Evolutionary conservation across 2,797 vertebrate species (phyloP).

Genomic region (Cyclura pinguis): DNA sequence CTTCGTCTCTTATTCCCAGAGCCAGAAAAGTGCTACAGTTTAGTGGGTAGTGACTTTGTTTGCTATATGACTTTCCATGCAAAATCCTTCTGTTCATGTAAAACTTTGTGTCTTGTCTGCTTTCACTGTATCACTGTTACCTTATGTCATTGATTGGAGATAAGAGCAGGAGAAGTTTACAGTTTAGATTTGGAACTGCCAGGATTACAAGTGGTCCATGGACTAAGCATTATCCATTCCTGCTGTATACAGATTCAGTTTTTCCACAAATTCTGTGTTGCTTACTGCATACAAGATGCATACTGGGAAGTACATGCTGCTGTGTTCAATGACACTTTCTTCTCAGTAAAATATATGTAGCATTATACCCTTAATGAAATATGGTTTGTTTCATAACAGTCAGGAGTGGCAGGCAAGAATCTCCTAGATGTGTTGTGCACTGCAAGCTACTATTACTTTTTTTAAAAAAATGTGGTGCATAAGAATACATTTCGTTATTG

Average conservation of each 20-base stretch:
- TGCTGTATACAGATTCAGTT: not conserved
- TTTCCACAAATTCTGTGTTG: not conserved
- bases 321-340: not conserved
- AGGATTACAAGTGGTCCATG: not conserved
- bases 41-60: slow-evolving; percentile 12
- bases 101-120: not conserved
- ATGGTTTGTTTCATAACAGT: not conserved
- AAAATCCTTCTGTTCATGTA: not conserved
- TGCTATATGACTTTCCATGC: slow-evolving; percentile 3
- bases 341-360: not conserved
- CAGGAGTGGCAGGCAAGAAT: not conserved
- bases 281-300: not conserved
- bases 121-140: not conserved
- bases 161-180: not conserved
- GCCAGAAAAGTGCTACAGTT: slow-evolving; percentile 39
- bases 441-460: not conserved
- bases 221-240: not conserved
- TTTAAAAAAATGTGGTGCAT: not conserved
- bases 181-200: not conserved
- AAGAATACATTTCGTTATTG: not conserved
- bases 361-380: not conserved
- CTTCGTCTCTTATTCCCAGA: slow-evolving; percentile 49
- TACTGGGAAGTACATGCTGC: not conserved
- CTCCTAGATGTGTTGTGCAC: not conserved
- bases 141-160: not conserved